These are phyloP conservation scores for Rhopilema esculentum DNA, from an alignment of 30 jellyfish, hydroid and myxozoan genomes.

Conservation along the genomic window DNA sequence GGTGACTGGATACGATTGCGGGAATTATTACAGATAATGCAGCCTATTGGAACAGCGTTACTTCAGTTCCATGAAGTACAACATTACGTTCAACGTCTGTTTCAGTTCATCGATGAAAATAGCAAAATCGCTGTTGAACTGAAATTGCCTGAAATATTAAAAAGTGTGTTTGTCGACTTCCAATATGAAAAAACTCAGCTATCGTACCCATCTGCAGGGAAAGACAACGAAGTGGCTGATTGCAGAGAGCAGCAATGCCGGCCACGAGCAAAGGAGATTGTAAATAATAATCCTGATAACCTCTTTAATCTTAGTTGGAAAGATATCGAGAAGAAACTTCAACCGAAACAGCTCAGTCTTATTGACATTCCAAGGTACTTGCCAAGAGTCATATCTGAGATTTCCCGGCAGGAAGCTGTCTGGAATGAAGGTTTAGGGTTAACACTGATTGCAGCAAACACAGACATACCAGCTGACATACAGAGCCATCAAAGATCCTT, in stretches of 20 bases:
- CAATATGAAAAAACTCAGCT: background rate
- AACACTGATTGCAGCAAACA: constrained; percentile 65
- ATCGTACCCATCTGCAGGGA: constrained; percentile 7
- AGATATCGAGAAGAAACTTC: constrained; percentile 28
- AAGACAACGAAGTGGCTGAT: background rate
- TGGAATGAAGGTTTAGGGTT: constrained; percentile 83
- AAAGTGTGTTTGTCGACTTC: constrained; percentile 41
- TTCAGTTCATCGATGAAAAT: constrained; percentile 28
- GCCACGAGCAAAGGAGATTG: background rate
- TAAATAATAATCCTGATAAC: background rate
- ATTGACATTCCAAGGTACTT: constrained; percentile 62
- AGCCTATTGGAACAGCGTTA: constrained; percentile 68
- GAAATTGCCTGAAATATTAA: constrained; percentile 41
- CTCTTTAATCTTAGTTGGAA: constrained; percentile 23
- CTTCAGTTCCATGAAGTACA: constrained; percentile 45
- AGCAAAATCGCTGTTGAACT: constrained; percentile 31
- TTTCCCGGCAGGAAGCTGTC: constrained; percentile 74
- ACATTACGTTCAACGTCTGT: constrained; percentile 70
- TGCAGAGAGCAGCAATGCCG: background rate
- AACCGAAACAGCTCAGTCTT: constrained; percentile 53
- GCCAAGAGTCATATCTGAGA: constrained; percentile 81
- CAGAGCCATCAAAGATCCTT: background rate
- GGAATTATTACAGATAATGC: constrained; percentile 64
- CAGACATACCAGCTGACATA: constrained; percentile 39
- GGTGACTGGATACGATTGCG: constrained; percentile 88